Evolutionary conservation across 2,113 vertebrate species (phyloP), one percentile per base, ranked within the genome.

Genomic region (Mus spicilegus): DNA sequence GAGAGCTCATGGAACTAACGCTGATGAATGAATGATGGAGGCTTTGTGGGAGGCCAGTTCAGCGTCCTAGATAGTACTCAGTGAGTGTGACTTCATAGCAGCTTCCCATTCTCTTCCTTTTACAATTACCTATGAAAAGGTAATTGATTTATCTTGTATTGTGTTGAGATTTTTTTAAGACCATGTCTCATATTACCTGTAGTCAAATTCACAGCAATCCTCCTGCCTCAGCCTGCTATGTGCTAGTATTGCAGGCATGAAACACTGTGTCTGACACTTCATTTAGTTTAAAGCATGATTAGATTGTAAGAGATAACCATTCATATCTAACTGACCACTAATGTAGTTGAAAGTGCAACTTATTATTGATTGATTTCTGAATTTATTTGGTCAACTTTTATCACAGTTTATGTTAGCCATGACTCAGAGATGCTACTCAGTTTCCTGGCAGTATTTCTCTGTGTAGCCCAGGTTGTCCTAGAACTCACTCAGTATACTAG

Each of bases 261-360:
- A 12, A 39, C 16, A 65, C 24, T 7, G 39, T 63, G 24, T 30
- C 11, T 2, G 42, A 39, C 28, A 33, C 26, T 67, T 87, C 7
- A 90, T 89, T 78, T 63, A 8, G 84, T 85, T 92, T 89, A 73
- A 84, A 95, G 90, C 91, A 26, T 87, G 56, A 77, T 67, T 85
- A 24, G 56, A 92, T 92, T 95, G 39, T 75, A 67, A 36, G 69
- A 10, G 28, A 67, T 93, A 49, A 81, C 70, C 92, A 65, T 22
- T 54, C 87, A 0, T 84, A 16, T 92, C 70, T 84, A 90, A 85
- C 33, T 76, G 89, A 67, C 81, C 1, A 73, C 39, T 89, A 81
- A 26, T 49, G 0, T 78, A 85, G 16, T 78, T 94, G 39, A 58
- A 58, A 96, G 6, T 94, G 49, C 58, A 77, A 63, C 69, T 72